Conservation (phyloP, 2,888 invertebrate genomes). For the Pseudococcus longispinus region DNA sequence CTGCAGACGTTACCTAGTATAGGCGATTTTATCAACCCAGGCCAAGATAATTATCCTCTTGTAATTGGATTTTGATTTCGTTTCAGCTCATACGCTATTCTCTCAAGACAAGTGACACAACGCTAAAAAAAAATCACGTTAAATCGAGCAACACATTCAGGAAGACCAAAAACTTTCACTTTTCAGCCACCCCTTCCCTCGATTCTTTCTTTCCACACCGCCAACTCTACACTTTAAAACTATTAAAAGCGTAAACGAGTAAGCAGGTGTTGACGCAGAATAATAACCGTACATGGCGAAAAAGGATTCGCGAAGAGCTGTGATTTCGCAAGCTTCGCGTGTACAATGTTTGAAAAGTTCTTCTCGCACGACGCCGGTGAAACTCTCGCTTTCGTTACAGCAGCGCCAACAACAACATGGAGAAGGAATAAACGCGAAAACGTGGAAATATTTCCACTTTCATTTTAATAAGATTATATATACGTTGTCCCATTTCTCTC, state of each 20-base stretch:
- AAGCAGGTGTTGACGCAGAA: constrained; percentile 28
- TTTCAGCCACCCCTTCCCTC: background rate
- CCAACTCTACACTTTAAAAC: background rate
- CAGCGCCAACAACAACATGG: background rate
- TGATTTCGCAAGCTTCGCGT: background rate
- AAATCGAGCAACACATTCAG: too few species aligned
- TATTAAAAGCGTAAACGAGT: constrained; percentile 35
- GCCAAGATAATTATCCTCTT: too few species aligned
- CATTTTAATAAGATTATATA: constrained; percentile 35
- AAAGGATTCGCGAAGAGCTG: background rate
- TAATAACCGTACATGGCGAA: constrained; percentile 4
- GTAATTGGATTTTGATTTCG: too few species aligned
- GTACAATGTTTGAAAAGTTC: background rate
- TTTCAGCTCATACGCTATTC: too few species aligned
- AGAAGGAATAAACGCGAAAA: constrained; percentile 31
- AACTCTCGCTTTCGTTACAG: background rate
- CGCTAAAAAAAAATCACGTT: too few species aligned
- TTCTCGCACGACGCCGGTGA: background rate
- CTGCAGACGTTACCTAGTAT: too few species aligned
- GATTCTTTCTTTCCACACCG: background rate
- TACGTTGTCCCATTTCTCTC: constrained; percentile 33
- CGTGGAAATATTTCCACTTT: constrained; percentile 43
- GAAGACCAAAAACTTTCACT: too few species aligned
- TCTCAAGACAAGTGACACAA: too few species aligned
- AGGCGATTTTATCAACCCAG: too few species aligned